Conservation (phyloP, 2,797 vertebrate species). For the Neoniphon sammara region DNA sequence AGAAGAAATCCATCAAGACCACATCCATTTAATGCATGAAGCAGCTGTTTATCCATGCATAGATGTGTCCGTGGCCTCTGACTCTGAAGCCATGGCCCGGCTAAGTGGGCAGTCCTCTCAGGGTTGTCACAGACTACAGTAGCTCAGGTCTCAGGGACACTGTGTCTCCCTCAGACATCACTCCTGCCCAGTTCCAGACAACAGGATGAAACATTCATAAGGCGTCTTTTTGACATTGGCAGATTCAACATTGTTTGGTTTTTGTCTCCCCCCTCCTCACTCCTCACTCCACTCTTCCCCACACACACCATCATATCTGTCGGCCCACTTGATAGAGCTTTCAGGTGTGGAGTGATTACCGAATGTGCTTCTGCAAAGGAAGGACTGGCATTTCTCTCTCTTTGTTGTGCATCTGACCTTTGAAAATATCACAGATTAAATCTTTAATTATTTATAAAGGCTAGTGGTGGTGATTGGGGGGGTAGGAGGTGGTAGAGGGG, state of each 20-base stretch:
- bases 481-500: constrained; percentile 49
- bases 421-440: constrained; percentile 94
- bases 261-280: constrained; percentile 16
- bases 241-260: constrained; percentile 56
- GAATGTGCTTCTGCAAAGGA: constrained; percentile 59
- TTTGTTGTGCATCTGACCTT: constrained; percentile 92
- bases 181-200: constrained; percentile 51
- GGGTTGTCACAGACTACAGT: constrained; percentile 32
- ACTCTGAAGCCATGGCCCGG: constrained; percentile 43
- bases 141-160: constrained; percentile 38
- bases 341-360: constrained; percentile 65
- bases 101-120: constrained; percentile 54
- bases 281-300: neutral
- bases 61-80: constrained; percentile 47
- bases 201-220: constrained; percentile 74
- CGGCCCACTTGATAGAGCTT: constrained; percentile 55
- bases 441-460: constrained; percentile 96
- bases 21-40: constrained; percentile 74
- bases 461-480: constrained; percentile 78
- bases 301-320: constrained; percentile 42
- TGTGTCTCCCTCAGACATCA: constrained; percentile 13
- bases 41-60: constrained; percentile 65
- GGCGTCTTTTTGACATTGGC: constrained; percentile 48
- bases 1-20: constrained; percentile 76
- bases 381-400: constrained; percentile 82